These are phyloP conservation scores for Peucedramus taeniatus DNA, from an alignment of 2,113 vertebrate species.

Conservation along the genomic window DNA sequence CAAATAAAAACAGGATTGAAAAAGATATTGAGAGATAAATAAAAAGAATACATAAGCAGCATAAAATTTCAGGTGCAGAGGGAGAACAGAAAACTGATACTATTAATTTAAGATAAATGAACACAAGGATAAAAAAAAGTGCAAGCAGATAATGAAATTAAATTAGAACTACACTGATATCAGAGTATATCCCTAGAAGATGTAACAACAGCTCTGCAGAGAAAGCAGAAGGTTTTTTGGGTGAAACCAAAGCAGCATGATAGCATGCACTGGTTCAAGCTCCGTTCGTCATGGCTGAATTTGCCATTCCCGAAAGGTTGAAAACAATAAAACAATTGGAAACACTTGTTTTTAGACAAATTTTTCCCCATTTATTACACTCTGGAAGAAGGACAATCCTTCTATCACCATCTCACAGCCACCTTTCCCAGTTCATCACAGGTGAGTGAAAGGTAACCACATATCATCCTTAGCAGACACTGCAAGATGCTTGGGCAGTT, in stretches of 20 bases:
- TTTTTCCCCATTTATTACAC: background rate
- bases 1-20: conserved; percentile 50
- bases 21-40: conserved; percentile 66
- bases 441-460: background rate
- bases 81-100: conserved; percentile 8
- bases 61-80: background rate
- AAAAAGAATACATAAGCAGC: background rate
- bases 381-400: background rate
- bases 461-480: background rate
- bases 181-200: background rate
- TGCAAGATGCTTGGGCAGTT: background rate
- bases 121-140: conserved; percentile 32
- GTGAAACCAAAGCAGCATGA: background rate
- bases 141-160: conserved; percentile 38
- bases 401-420: background rate
- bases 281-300: background rate
- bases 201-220: background rate
- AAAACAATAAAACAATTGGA: background rate
- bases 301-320: background rate
- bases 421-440: background rate
- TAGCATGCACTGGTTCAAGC: background rate
- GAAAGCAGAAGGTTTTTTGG: background rate
- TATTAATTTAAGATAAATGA: conserved; percentile 26
- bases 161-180: background rate
- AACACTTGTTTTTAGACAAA: background rate